These are phyloP conservation scores for Rachycentron canadum DNA, from an alignment of 2,797 vertebrate genomes.

Conservation along the genomic window DNA sequence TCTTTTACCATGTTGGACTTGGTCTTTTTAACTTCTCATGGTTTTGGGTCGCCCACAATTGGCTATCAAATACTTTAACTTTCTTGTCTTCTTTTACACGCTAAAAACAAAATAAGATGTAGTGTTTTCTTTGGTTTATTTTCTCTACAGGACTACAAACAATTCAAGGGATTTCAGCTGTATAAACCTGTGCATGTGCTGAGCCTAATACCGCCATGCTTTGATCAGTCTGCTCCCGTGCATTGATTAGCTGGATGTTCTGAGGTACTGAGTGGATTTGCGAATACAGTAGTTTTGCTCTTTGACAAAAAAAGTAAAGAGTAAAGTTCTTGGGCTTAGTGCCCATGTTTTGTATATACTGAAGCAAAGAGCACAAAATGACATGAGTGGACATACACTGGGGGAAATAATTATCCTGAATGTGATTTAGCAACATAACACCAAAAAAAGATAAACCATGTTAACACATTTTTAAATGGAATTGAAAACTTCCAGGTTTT, in stretches of 20 bases:
- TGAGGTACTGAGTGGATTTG: conserved; percentile 38
- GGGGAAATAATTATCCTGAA: too few species aligned
- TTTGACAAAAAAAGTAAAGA: conserved; percentile 10
- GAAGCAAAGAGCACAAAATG: neutral
- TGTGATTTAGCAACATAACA: neutral
- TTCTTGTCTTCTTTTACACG: neutral
- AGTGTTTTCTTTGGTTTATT: conserved; percentile 17
- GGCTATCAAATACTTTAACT: conserved; percentile 11
- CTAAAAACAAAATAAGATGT: neutral
- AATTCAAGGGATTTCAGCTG: conserved; percentile 45
- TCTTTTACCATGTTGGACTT: conserved; percentile 46
- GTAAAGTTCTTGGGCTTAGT: neutral
- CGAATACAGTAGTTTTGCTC: conserved; percentile 29
- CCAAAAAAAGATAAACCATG: neutral
- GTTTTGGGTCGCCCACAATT: neutral
- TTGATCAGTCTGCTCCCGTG: conserved; percentile 54
- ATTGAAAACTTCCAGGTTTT: neutral
- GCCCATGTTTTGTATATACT: neutral
- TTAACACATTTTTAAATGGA: neutral
- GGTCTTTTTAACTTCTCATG: neutral
- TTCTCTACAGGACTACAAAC: conserved; percentile 19
- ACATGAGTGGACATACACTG: neutral
- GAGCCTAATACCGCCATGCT: conserved; percentile 44
- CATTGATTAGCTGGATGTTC: conserved; percentile 43
- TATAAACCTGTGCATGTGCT: conserved; percentile 40